Conservation (phyloP, 2,888 invertebrate species). For the Pecten maximus region DNA sequence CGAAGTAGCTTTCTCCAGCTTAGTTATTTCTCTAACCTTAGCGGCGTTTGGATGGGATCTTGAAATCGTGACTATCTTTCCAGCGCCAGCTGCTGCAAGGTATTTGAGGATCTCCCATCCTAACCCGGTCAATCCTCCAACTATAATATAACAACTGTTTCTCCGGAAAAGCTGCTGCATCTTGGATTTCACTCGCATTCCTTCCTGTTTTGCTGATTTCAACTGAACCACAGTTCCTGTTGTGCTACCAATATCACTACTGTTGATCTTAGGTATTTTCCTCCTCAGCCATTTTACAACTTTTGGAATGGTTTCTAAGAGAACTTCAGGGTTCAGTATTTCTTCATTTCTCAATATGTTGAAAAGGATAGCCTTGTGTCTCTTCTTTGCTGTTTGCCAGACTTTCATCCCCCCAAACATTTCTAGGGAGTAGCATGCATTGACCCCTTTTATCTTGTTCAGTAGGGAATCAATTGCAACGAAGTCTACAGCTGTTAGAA, state of each 20-base stretch:
- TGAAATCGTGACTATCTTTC: slow-evolving; percentile 60
- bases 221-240: not conserved
- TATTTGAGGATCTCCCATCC: slow-evolving; percentile 68
- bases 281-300: not conserved
- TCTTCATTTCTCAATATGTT: not conserved
- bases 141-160: slow-evolving; percentile 65
- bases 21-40: slow-evolving; percentile 51
- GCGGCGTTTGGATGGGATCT: slow-evolving; percentile 57
- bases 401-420: not conserved
- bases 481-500: not conserved
- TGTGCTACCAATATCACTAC: not conserved
- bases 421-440: not conserved
- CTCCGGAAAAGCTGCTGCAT: slow-evolving; percentile 53
- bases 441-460: not conserved
- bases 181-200: not conserved
- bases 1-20: slow-evolving; percentile 43
- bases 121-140: slow-evolving; percentile 72
- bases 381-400: not conserved
- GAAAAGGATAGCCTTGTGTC: not conserved
- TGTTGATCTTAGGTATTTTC: not conserved
- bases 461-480: not conserved
- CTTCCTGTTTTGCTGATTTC: not conserved
- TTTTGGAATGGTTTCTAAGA: not conserved
- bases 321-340: not conserved
- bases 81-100: slow-evolving; percentile 66